A percentile compares a stretch with the other conserved stretches of the same genome.
Conservation (phyloP, 2,888 invertebrate species). For the Acanthopleura granulata region DNA sequence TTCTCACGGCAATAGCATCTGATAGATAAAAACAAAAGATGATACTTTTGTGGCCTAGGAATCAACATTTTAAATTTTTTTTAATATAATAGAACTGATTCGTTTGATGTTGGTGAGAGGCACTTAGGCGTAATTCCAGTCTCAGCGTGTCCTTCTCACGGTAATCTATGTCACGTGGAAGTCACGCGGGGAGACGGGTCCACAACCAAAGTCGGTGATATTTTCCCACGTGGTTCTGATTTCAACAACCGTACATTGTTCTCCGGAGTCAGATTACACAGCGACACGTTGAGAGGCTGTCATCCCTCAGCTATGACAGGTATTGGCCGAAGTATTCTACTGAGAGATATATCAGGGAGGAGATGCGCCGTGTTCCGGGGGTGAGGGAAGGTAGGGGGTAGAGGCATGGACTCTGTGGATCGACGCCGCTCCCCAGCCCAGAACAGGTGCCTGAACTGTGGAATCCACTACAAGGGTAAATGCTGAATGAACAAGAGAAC, state of each 20-base stretch:
- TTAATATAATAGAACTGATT: neutral
- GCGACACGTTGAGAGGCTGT: neutral
- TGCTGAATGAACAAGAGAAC: neutral
- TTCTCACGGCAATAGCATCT: too few species aligned
- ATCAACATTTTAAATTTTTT: too few species aligned
- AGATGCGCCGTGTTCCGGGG: neutral
- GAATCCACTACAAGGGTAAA: too few species aligned
- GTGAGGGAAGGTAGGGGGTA: constrained; percentile 1
- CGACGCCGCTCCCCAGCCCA: neutral
- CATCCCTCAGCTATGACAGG: constrained; percentile 9
- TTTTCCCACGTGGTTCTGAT: constrained; percentile 1
- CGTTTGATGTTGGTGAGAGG: neutral
- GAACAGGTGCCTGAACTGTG: neutral
- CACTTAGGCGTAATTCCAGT: neutral
- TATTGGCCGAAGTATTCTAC: neutral
- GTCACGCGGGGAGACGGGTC: neutral
- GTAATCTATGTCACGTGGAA: constrained; percentile 3
- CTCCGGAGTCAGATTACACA: constrained; percentile 17
- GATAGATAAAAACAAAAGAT: too few species aligned
- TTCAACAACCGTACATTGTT: neutral
- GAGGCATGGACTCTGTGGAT: neutral
- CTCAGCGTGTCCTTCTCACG: neutral
- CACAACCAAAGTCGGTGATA: neutral
- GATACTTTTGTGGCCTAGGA: too few species aligned
- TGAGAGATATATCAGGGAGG: neutral